A percentile compares a stretch with the other conserved stretches of the same genome.
phyloP scores from a whole-genome alignment of 2,888 invertebrate species.

The Hemistola chrysoprasaria region DNA sequence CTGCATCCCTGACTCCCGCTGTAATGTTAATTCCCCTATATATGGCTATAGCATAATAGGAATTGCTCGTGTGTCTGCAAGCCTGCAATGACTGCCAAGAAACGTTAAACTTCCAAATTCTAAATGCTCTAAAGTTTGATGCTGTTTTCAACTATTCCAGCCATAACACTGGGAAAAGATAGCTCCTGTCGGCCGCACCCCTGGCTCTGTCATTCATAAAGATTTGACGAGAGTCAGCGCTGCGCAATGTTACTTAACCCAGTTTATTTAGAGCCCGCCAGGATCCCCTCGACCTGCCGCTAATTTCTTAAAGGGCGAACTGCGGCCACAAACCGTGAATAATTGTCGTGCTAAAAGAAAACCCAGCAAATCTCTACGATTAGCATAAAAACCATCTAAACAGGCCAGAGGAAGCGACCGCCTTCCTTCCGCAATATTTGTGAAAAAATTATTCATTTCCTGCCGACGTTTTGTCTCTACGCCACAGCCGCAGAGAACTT shows the following conservation, averaged over 20 bases:
- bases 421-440: slow-evolving; percentile 80
- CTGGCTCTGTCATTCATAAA: slow-evolving; percentile 27
- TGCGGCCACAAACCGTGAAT: slow-evolving; percentile 61
- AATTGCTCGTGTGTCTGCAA: no score
- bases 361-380: slow-evolving; percentile 73
- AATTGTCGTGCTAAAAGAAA: slow-evolving; percentile 74
- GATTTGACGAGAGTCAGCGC: slow-evolving; percentile 33
- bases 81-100: slow-evolving; percentile 23
- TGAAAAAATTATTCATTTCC: slow-evolving; percentile 78
- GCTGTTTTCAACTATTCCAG: slow-evolving; percentile 11
- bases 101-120: slow-evolving; percentile 4
- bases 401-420: slow-evolving; percentile 70
- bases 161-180: slow-evolving; percentile 22
- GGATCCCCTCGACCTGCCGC: slow-evolving; percentile 28
- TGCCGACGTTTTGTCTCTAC: slow-evolving; percentile 69
- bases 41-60: no score
- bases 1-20: neutral
- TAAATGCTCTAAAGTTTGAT: slow-evolving; percentile 6
- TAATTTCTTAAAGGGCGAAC: slow-evolving; percentile 63
- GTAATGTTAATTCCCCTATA: no score
- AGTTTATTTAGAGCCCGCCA: slow-evolving; percentile 30
- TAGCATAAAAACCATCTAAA: slow-evolving; percentile 81
- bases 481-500: slow-evolving; percentile 47
- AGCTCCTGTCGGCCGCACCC: slow-evolving; percentile 24
- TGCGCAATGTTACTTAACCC: slow-evolving; percentile 34